These are phyloP conservation scores for Alaudala cheleensis DNA, from an alignment of 2,113 vertebrate genomes.

Conservation along the genomic window DNA sequence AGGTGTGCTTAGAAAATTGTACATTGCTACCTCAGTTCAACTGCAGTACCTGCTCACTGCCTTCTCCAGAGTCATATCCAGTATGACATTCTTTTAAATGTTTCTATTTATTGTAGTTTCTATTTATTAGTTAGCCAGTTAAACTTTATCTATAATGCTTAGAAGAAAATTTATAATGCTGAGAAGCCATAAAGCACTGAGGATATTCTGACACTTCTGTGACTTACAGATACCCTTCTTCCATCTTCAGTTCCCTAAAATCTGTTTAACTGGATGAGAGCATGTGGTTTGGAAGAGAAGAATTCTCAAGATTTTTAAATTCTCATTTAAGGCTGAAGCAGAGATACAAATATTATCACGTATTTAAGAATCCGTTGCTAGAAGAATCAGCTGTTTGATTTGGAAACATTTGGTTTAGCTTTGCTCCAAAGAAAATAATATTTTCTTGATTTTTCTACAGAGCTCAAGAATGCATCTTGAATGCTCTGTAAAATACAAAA, in stretches of 20 bases:
- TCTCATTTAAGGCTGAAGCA: neutral
- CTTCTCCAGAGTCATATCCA: neutral
- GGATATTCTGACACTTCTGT: neutral
- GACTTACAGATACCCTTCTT: neutral
- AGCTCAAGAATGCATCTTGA: neutral
- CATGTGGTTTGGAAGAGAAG: neutral
- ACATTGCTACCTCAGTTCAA: neutral
- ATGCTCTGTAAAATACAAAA: neutral
- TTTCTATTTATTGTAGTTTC: neutral
- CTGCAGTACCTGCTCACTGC: neutral
- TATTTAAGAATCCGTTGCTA: neutral
- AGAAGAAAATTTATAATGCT: neutral
- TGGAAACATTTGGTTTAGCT: neutral
- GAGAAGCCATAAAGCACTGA: neutral
- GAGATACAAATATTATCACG: neutral
- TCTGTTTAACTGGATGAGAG: neutral
- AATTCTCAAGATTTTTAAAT: neutral
- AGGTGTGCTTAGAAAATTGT: neutral
- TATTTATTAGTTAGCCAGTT: neutral
- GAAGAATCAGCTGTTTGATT: neutral
- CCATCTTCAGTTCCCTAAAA: neutral
- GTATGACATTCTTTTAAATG: neutral
- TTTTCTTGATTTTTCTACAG: neutral
- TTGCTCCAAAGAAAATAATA: neutral
- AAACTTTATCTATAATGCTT: neutral